Evolutionary conservation across 2,888 invertebrate species (phyloP), one percentile per base, ranked within the genome.

Genomic region (Neocrepidodera transversa): DNA sequence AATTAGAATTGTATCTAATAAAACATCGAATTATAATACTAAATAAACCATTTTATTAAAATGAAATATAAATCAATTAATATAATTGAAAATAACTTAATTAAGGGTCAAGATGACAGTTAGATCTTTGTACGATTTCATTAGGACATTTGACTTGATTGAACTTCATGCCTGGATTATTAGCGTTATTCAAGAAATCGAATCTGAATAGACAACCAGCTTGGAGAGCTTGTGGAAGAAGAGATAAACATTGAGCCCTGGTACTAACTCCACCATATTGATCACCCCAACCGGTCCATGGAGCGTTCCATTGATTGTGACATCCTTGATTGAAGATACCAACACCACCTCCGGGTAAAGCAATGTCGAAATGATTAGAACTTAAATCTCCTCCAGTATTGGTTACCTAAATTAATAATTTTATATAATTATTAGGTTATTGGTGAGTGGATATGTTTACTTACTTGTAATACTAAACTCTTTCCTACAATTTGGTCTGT

Each of bases 211-310:
- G n/a, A n/a, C 52, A 52, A n/a, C 52, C 52, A 5, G 17, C 2
- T 16, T 30, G 18, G 5, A 52, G 30, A 10, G 2, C 14, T 20
- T 28, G 3, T 1, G 52, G 52, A n/a, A n/a, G n/a, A 3, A 52
- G 3, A 1, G 1, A 4, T 11, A 26, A 2, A 20, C 52, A 52
- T 20, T 42, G 14, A 7, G 10, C n/a, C 20, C 16, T 16, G 26
- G 50, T 61, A 13, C 42, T 5, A 11, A 66, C 66, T 14, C 69
- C 69, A n/a, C 69, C 69, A 28, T 68, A 69, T 51, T 67, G 67
- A 14, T 63, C 61, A n/a, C 68, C 69, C 69, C 69, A 69, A 20
- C 62, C 63, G 14, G 18, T 18, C 60, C 10, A 64, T 63, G 16
- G 64, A 58, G 20, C 62, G 17, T 68, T 57, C 69, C 69, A 69